Evolutionary conservation across 2,113 vertebrate genomes (phyloP), one percentile per base, ranked within the genome.

Genomic region (Bettongia penicillata): DNA sequence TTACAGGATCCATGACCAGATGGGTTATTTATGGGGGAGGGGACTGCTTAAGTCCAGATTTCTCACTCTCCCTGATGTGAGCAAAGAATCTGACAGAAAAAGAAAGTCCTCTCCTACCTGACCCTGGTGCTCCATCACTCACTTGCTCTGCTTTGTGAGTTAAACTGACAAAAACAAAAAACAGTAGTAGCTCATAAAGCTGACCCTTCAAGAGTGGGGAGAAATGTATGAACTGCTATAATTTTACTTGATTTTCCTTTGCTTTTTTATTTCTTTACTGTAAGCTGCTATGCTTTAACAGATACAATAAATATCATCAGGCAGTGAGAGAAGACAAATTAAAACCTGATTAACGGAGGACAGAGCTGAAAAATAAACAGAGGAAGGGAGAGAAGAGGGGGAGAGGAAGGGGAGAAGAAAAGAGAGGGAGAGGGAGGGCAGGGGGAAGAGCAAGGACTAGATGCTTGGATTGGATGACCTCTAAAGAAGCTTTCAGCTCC

Each of bases 301-400:
- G 93, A 97, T 90, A 93, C 97, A 92, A 89, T 92, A 77, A 94
- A 61, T n/a, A 53, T 50, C 94, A 96, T 14, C 5, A 26, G 92
- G 84, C 89, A 25, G 77, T 53, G 37, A 61, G 61, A 93, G 96
- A 52, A 96, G 94, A 96, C 96, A 94, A 51, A 96, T 97, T 97
- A 97, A 96, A 93, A 94, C 90, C 93, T 93, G 96, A 96, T 97
- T 97, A 96, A 93, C 94, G 92, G 95, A 9, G 89, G 94, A 89
- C 9, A 53, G 77, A n/a, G 77, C 92, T 61, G 22, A 11, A 51
- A 48, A 92, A 28, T 10, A 48, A 14, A 51, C 19, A 23, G 53
- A 28, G 28, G 57, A 3, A 61, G 10, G 55, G 28, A 11, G 9
- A 61, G 28, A 61, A 31, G 28, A 61, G 57, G 53, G 23, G 53